Conservation (phyloP, 1,140 invertebrate species). For the Eufriesea mexicana region DNA sequence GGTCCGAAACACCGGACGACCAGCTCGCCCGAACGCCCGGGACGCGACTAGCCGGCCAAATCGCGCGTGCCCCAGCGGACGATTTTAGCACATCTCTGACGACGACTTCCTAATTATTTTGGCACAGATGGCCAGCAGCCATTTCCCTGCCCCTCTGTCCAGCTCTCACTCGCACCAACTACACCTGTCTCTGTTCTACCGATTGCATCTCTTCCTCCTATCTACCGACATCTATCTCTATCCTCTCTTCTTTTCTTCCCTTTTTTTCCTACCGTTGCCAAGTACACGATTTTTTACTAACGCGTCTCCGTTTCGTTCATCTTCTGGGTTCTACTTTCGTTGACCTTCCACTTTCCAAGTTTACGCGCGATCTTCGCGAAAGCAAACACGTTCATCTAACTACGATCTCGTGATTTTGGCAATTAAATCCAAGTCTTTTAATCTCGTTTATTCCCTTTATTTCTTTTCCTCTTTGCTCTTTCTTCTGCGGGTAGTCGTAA, state of each 20-base stretch:
- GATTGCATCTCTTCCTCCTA: not conserved
- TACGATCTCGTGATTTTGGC: not conserved
- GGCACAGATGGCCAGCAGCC: conserved; percentile 82
- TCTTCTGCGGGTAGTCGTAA: no score
- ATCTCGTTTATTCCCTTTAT: no score
- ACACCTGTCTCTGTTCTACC: conserved; percentile 4
- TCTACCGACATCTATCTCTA: not conserved
- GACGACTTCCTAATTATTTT: conserved; percentile 90
- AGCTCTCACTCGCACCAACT: conserved; percentile 56
- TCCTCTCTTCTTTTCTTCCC: not conserved
- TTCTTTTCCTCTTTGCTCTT: not conserved
- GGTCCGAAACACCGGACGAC: conserved; percentile 56
- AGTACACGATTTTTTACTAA: not conserved
- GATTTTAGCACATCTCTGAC: conserved; percentile 87
- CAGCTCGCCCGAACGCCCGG: conserved; percentile 77
- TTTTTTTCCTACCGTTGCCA: not conserved
- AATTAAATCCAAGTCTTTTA: no score
- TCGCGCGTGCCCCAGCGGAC: conserved; percentile 84
- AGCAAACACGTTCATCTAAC: no score
- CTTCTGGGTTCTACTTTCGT: not conserved
- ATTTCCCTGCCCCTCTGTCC: conserved; percentile 20
- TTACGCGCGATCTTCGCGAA: no score
- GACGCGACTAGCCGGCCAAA: conserved; percentile 78
- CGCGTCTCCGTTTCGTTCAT: not conserved
- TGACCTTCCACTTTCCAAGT: no score